These are phyloP conservation scores for Planococcus citri DNA, from an alignment of 1,140 invertebrate genomes.

Conservation along the genomic window DNA sequence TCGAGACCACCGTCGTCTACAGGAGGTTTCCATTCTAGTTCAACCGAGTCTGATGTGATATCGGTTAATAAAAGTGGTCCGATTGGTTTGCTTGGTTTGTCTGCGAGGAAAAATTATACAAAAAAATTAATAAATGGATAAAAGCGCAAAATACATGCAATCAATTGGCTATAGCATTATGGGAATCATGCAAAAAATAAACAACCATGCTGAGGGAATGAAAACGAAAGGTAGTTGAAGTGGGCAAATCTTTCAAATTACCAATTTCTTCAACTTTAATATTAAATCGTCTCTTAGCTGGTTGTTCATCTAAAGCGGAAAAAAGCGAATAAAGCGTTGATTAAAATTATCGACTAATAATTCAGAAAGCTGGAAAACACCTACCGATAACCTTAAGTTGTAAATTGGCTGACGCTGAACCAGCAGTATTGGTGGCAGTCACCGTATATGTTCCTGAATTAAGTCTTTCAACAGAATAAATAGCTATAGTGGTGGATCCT, in stretches of 20 bases:
- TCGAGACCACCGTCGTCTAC: slow-evolving; percentile 64
- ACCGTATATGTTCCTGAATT: slow-evolving; percentile 53
- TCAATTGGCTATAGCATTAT: too few species aligned
- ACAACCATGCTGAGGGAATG: too few species aligned
- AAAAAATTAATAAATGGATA: background rate
- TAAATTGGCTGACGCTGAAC: slow-evolving; percentile 52
- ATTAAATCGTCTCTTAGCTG: background rate
- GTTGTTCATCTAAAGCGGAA: background rate
- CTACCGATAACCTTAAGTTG: slow-evolving; percentile 66
- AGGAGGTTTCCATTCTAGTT: slow-evolving; percentile 69
- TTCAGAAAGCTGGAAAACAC: slow-evolving; percentile 25
- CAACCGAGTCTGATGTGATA: slow-evolving; percentile 55
- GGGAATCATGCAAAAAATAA: too few species aligned
- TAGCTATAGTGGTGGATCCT: slow-evolving; percentile 44
- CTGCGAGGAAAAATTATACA: slow-evolving; percentile 39
- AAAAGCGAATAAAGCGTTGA: background rate
- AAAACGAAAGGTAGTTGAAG: background rate
- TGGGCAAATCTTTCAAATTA: background rate
- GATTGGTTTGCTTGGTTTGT: slow-evolving; percentile 70
- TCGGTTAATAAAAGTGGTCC: slow-evolving; percentile 59
- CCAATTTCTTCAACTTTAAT: background rate
- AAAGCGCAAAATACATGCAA: background rate
- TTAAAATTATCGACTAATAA: background rate
- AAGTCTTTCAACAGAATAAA: slow-evolving; percentile 44
- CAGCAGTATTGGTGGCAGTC: slow-evolving; percentile 53